Conservation (phyloP, 1,140 invertebrate species). For the Trichonephila clavata region DNA sequence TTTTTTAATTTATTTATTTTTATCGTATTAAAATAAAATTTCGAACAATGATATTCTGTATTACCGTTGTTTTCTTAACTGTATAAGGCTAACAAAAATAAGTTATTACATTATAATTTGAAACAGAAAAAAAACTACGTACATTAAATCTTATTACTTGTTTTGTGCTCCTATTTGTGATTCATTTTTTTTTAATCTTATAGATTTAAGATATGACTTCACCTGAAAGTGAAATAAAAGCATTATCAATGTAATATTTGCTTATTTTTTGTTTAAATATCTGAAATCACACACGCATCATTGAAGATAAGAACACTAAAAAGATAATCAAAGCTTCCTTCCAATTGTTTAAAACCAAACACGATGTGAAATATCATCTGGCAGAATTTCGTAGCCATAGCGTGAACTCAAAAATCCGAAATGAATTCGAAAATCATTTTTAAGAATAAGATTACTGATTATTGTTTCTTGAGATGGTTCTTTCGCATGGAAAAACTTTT, state of each 20-base stretch:
- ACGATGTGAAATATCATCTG: constrained; percentile 1
- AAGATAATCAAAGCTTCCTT: neutral
- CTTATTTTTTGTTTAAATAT: neutral
- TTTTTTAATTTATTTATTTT: too few species aligned
- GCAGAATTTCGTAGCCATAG: neutral
- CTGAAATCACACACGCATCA: neutral
- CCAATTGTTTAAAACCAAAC: neutral
- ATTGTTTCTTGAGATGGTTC: neutral
- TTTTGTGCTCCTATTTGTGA: neutral
- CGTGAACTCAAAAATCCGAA: neutral
- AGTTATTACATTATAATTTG: neutral
- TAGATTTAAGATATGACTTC: neutral
- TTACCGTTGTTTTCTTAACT: too few species aligned
- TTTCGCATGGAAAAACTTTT: neutral
- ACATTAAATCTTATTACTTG: neutral
- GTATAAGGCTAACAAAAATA: neutral
- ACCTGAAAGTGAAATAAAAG: constrained; percentile 19
- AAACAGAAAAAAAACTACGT: neutral
- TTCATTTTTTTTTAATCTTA: neutral
- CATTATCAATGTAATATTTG: neutral
- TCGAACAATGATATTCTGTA: too few species aligned
- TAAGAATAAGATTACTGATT: constrained; percentile 2
- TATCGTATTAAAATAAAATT: too few species aligned
- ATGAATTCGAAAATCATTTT: constrained; percentile 2
- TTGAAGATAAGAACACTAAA: neutral